These are phyloP conservation scores for Caenorhabditis remanei DNA, from an alignment of 1,140 invertebrate species.

Conservation along the genomic window DNA sequence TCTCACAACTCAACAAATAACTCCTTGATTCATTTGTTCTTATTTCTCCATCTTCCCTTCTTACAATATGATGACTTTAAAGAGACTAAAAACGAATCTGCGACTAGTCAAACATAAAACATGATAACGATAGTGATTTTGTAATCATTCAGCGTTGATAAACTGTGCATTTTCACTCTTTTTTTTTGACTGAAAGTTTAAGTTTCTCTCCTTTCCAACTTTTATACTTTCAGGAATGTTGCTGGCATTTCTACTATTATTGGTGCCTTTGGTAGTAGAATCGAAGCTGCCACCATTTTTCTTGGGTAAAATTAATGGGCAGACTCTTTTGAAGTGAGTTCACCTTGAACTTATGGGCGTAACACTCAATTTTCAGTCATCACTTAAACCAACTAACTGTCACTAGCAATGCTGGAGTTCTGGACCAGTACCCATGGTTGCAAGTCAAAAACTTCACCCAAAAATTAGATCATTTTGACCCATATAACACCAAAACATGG, in stretches of 20 bases:
- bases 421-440: slow-evolving; percentile 24
- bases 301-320: slow-evolving; percentile 16
- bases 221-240: neutral
- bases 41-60: neutral
- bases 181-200: neutral
- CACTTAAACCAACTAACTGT: neutral
- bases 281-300: neutral
- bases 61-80: slow-evolving; percentile 31
- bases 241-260: neutral
- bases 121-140: slow-evolving; percentile 50
- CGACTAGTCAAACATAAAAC: slow-evolving; percentile 36
- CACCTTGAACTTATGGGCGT: neutral
- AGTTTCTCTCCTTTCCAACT: neutral
- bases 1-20: too few relatives aligned
- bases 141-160: slow-evolving; percentile 11
- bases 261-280: neutral
- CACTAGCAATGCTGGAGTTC: neutral
- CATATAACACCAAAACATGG: slow-evolving; percentile 59
- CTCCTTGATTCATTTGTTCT: neutral
- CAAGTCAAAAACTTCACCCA: slow-evolving; percentile 51
- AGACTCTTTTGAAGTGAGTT: slow-evolving; percentile 16
- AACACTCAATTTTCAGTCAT: neutral
- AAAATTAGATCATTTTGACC: slow-evolving; percentile 67
- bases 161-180: slow-evolving; percentile 38
- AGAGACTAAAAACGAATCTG: slow-evolving; percentile 45